Evolutionary conservation across 2,888 invertebrate species (phyloP).

Genomic region (Lithophane socia): DNA sequence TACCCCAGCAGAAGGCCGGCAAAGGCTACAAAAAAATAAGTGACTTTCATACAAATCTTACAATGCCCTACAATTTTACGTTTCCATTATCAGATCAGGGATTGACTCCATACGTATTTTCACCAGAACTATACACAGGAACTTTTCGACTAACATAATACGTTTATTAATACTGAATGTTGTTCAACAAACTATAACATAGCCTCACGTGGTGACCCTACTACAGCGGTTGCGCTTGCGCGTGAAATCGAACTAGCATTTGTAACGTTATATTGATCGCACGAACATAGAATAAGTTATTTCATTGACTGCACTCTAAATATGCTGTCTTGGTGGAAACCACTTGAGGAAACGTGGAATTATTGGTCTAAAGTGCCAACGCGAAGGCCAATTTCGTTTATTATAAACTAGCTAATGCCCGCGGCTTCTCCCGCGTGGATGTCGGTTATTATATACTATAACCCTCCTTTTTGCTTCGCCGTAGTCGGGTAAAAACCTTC

Average conservation of each 20-base stretch:
- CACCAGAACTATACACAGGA: background rate
- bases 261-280: slow-evolving; percentile 36
- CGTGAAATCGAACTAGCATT: slow-evolving; percentile 55
- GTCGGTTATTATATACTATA: too few species aligned
- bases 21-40: background rate
- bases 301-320: slow-evolving; percentile 6
- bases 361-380: background rate
- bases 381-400: background rate
- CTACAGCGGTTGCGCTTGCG: slow-evolving; percentile 13
- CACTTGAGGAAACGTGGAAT: background rate
- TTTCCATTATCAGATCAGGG: too few species aligned
- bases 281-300: slow-evolving; percentile 37
- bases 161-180: background rate
- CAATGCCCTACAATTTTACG: too few species aligned
- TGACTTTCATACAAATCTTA: background rate
- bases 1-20: too few species aligned
- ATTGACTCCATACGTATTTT: background rate
- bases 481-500: too few species aligned
- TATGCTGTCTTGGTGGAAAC: background rate
- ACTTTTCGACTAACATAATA: background rate
- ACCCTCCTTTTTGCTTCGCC: too few species aligned
- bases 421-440: too few species aligned
- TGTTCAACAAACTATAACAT: background rate
- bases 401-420: background rate
- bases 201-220: slow-evolving; percentile 46